Conservation (phyloP, 2,113 vertebrate species). For the Hucho hucho region DNA sequence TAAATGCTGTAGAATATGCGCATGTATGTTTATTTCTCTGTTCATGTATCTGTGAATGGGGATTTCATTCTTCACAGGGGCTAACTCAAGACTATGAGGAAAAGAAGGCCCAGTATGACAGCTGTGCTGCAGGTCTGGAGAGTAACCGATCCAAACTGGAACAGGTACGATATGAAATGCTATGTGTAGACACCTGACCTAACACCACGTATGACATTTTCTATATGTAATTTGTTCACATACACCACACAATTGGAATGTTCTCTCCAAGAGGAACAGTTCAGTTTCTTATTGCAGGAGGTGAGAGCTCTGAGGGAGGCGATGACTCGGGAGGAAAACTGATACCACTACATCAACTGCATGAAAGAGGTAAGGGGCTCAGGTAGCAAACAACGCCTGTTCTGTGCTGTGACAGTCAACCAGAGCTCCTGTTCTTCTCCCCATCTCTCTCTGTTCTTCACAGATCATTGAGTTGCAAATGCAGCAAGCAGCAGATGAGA, state of each 20-base stretch:
- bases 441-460: not conserved
- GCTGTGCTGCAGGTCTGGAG: conserved; percentile 90
- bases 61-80: conserved; percentile 74
- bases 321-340: conserved; percentile 84
- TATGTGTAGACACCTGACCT: not conserved
- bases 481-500: conserved; percentile 83
- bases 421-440: not conserved
- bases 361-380: conserved; percentile 78
- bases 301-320: conserved; percentile 86
- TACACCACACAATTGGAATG: not conserved
- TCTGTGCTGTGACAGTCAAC: not conserved
- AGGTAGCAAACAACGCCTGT: not conserved
- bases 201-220: not conserved
- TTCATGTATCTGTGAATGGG: conserved; percentile 46
- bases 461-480: conserved; percentile 85
- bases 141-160: conserved; percentile 91
- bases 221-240: not conserved
- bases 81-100: conserved; percentile 87
- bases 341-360: conserved; percentile 82
- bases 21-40: conserved; percentile 75
- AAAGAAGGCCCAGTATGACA: conserved; percentile 91
- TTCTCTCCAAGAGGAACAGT: too few species aligned
- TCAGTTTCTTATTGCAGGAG: conserved; percentile 71
- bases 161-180: conserved; percentile 77
- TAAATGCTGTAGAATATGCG: not conserved